Conservation (phyloP, 2,888 invertebrate species). For the Hybos culiciformis region DNA sequence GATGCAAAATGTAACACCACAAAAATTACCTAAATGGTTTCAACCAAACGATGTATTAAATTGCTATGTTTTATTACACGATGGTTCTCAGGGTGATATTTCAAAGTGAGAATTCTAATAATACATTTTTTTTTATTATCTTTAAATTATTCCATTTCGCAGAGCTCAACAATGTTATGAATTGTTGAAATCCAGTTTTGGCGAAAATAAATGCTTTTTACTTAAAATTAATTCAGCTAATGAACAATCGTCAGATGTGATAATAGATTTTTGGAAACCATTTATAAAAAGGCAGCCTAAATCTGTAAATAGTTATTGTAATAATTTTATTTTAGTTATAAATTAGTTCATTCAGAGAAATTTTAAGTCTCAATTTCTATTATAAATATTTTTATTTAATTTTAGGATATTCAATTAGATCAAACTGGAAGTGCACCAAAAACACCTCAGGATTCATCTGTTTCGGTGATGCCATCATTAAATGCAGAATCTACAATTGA, state of each 20-base stretch:
- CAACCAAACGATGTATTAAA: conserved; percentile 60
- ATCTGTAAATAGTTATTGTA: conserved; percentile 30
- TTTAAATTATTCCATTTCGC: conserved; percentile 21
- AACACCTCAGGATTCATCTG: conserved; percentile 42
- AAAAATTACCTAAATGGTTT: conserved; percentile 76
- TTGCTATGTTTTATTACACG: conserved; percentile 83
- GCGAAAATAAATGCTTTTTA: conserved; percentile 74
- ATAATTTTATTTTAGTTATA: background rate
- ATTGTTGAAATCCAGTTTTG: conserved; percentile 75
- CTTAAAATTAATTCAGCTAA: conserved; percentile 77
- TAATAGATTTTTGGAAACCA: conserved; percentile 76
- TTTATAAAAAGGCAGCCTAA: conserved; percentile 52
- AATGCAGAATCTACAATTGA: conserved; percentile 22
- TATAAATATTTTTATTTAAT: background rate
- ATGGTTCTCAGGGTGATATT: conserved; percentile 52
- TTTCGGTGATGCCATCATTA: conserved; percentile 33
- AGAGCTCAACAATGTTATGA: conserved; percentile 77
- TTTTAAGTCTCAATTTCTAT: background rate
- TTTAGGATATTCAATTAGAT: conserved; percentile 29
- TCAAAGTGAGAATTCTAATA: conserved; percentile 47
- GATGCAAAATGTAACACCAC: conserved; percentile 58
- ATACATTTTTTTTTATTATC: background rate
- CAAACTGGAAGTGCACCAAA: conserved; percentile 42
- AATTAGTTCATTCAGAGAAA: background rate
- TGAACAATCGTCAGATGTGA: conserved; percentile 41